Base-by-base conservation (phyloP, 2,888 invertebrate species). In the Polydrusus cervinus region DNA sequence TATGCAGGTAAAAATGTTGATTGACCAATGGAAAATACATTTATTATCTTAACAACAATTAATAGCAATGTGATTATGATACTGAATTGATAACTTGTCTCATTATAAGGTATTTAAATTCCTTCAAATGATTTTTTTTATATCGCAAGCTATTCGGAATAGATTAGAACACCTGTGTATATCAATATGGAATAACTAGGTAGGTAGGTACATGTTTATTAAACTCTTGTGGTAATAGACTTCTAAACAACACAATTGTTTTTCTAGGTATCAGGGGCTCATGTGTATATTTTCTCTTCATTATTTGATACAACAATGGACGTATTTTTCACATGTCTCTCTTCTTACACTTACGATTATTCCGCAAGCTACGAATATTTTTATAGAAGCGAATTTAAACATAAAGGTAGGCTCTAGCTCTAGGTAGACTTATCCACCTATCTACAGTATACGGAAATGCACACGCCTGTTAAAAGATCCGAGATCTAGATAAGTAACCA, bases 91-190 rank as follows among this genome's bases (percentile, higher is more conserved):
- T 61, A 71, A 71, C 13, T 65, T 71, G 53, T 55, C 55, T 65
- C 71, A 71, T 71, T 71, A 71, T 57, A n/a, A 6, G 18, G 51
- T 57, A 71, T 71, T 71, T 64, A 65, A 71, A 71, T 65, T 71
- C 71, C 55, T 71, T 30, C 11, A 43, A 65, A 65, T 64, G 16
- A 43, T 57, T 71, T 64, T 70, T 62, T 71, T 38, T 16, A 65
- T 71, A 65, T 71, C 55, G 71, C 55, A 71, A 71, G 64, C 25
- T 25, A 49, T 57, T 51, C 53, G 18, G 62, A 69, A 71, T 70
- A 18, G 62, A 70, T 71, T 71, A 71, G 64, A 71, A 71, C 71
- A 71, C 71, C 71, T 71, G 71, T 55, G 65, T 43, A 16, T 71
- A 16, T 71, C 18, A 71, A 69, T 71, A 65, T 62, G 43, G 40